A percentile compares a stretch with the other conserved stretches of the same genome.
Conservation (phyloP, 2,113 vertebrate genomes). For the Passer domesticus region DNA sequence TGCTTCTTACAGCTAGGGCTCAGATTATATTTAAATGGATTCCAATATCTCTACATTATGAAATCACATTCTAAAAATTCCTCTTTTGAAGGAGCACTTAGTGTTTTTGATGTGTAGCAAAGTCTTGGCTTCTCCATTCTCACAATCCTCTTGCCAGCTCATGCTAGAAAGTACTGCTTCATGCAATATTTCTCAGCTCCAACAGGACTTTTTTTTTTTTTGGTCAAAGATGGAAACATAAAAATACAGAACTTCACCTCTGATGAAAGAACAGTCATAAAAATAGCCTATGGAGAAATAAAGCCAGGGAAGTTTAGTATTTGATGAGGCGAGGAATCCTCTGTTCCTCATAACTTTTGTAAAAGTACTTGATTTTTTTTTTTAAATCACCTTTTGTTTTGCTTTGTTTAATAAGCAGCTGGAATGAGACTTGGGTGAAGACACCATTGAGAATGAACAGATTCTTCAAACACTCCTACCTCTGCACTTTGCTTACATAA, state of each 20-base stretch:
- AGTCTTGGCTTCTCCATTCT: background rate
- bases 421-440: constrained; percentile 52
- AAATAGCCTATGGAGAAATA: constrained; percentile 42
- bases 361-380: background rate
- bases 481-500: constrained; percentile 41
- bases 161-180: constrained; percentile 1
- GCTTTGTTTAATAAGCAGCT: constrained; percentile 51
- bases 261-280: constrained; percentile 53
- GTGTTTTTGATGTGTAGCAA: constrained; percentile 8
- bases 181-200: background rate
- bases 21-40: background rate
- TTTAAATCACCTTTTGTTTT: constrained; percentile 20
- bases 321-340: constrained; percentile 32
- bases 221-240: constrained; percentile 15
- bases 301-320: constrained; percentile 52
- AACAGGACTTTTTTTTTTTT: background rate
- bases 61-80: constrained; percentile 54
- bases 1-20: background rate
- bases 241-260: constrained; percentile 27
- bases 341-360: constrained; percentile 31
- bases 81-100: constrained; percentile 21
- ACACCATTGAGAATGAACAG: constrained; percentile 41
- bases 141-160: background rate
- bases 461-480: constrained; percentile 24
- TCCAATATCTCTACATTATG: constrained; percentile 23